phyloP scores from a whole-genome alignment of 2,888 invertebrate species.

The Chloroclysta siterata region DNA sequence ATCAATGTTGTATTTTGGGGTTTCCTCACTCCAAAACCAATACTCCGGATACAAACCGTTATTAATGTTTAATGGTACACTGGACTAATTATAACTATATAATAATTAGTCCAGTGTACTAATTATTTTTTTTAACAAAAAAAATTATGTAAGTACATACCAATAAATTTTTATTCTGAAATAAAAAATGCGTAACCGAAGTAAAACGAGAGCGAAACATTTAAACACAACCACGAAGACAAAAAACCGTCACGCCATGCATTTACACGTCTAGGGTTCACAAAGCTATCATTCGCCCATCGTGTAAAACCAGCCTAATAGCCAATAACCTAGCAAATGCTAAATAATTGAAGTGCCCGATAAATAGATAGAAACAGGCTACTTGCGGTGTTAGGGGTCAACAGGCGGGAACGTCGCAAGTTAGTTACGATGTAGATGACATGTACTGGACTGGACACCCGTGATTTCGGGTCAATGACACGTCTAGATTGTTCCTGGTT shows the following conservation, averaged over 20 bases:
- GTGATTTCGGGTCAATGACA: conserved; percentile 78
- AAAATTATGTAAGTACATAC: too few species aligned
- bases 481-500: conserved; percentile 43
- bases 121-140: too few species aligned
- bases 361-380: conserved; percentile 70
- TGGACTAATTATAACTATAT: too few species aligned
- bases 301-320: conserved; percentile 41
- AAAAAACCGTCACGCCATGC: background rate
- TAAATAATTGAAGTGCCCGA: conserved; percentile 68
- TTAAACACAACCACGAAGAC: too few species aligned
- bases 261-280: background rate
- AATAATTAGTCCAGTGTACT: too few species aligned
- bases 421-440: conserved; percentile 71
- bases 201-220: too few species aligned
- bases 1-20: too few species aligned
- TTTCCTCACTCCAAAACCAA: too few species aligned
- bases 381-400: conserved; percentile 72
- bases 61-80: too few species aligned
- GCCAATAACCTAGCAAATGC: conserved; percentile 51
- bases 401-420: conserved; percentile 67
- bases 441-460: conserved; percentile 59
- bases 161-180: too few species aligned
- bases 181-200: too few species aligned
- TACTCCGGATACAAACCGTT: too few species aligned
- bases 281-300: background rate